Conservation (phyloP, 2,888 invertebrate genomes). For the Melanophora roralis region DNA sequence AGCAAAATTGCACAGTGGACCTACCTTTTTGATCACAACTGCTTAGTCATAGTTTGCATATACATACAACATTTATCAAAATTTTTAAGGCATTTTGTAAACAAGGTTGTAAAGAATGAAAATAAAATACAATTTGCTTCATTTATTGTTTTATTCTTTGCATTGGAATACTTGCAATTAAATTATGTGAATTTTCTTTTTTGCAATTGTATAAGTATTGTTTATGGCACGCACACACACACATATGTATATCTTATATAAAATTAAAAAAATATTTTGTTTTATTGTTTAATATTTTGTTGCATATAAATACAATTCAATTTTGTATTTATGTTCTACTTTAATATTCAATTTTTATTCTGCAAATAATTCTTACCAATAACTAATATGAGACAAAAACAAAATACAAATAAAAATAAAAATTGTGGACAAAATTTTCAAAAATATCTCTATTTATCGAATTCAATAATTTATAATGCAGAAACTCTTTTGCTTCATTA, state of each 20-base stretch:
- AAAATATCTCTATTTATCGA: background rate
- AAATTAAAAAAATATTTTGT: background rate
- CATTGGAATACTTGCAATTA: background rate
- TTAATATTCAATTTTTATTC: constrained; percentile 37
- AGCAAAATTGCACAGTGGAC: too few relatives aligned
- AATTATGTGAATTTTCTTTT: constrained; percentile 1
- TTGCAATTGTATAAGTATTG: background rate
- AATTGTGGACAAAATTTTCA: background rate
- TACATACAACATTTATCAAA: too few relatives aligned
- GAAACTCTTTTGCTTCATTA: constrained; percentile 48
- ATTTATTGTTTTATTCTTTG: background rate
- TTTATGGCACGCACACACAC: background rate
- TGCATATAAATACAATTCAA: background rate
- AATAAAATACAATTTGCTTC: background rate
- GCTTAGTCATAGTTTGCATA: too few relatives aligned
- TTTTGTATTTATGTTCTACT: constrained; percentile 13
- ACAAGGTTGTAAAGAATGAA: background rate
- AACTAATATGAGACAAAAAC: constrained; percentile 17
- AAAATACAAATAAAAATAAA: background rate
- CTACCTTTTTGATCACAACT: too few relatives aligned
- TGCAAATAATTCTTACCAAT: constrained; percentile 28
- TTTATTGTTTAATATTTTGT: constrained; percentile 3
- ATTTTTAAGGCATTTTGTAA: too few relatives aligned
- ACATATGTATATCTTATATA: background rate
- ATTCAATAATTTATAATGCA: constrained; percentile 28